These are phyloP conservation scores for Callimorpha dominula DNA, from an alignment of 2,888 invertebrate genomes.

Conservation along the genomic window DNA sequence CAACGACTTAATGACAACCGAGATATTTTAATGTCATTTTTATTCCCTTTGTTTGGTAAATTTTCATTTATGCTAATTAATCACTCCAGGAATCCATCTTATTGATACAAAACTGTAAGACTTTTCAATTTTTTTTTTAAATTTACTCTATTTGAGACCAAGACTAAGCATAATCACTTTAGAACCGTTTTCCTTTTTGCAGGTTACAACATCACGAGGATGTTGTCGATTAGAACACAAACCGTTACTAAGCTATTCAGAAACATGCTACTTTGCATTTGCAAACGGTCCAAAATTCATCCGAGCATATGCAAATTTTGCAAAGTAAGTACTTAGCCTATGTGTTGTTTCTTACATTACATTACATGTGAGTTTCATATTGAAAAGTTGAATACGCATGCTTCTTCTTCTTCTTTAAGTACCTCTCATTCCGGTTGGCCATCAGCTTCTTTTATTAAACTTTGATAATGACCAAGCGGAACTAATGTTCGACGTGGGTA, in stretches of 20 bases:
- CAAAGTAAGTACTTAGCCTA: conserved; percentile 72
- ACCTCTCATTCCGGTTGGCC: too few species aligned
- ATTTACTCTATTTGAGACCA: background rate
- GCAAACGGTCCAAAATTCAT: conserved; percentile 85
- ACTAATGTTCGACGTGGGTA: too few species aligned
- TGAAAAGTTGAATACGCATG: background rate
- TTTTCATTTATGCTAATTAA: background rate
- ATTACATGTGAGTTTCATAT: background rate
- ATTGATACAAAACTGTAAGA: too few species aligned
- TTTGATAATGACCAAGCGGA: too few species aligned
- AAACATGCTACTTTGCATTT: conserved; percentile 88
- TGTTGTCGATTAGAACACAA: conserved; percentile 79
- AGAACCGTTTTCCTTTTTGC: conserved; percentile 31
- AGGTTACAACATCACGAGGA: conserved; percentile 77
- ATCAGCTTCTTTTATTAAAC: too few species aligned
- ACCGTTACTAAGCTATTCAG: conserved; percentile 87
- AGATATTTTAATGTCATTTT: background rate
- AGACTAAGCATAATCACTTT: background rate
- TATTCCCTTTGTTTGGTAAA: background rate
- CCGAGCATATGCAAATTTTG: conserved; percentile 75
- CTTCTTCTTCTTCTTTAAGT: too few species aligned
- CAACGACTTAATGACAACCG: background rate
- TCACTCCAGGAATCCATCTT: background rate
- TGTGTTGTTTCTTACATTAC: background rate
- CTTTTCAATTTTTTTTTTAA: background rate